Evolutionary conservation across 2,888 invertebrate species (phyloP).

Genomic region (Pammene aurita): DNA sequence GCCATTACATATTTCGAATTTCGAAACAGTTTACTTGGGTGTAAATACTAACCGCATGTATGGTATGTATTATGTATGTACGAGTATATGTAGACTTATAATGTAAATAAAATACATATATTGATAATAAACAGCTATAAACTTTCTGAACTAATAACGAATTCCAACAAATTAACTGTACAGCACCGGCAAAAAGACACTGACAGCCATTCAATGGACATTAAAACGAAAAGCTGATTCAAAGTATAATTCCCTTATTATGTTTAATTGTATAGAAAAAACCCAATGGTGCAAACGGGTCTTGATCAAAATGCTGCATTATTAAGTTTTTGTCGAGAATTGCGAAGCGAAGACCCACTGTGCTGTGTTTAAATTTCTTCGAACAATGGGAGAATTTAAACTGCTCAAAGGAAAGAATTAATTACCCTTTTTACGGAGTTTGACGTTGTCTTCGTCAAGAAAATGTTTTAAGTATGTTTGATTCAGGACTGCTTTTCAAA

Average conservation of each 20-base stretch:
- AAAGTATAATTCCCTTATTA: conserved; percentile 41
- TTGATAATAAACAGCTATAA: no score
- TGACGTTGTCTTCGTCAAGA: conserved; percentile 7
- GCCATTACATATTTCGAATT: no score
- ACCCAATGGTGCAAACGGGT: conserved; percentile 47
- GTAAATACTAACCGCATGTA: no score
- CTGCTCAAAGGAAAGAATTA: conserved; percentile 33
- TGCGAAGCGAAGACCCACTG: conserved; percentile 51
- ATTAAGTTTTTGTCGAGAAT: conserved; percentile 53
- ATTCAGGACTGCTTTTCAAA: conserved; percentile 5
- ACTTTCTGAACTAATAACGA: neutral
- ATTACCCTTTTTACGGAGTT: conserved; percentile 32
- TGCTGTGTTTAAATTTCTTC: conserved; percentile 42
- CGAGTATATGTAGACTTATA: no score
- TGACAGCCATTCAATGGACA: conserved; percentile 27
- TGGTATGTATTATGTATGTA: no score
- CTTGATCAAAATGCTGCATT: conserved; percentile 53
- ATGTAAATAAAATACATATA: no score
- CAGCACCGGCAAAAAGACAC: conserved; percentile 9
- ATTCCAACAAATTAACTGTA: conserved; percentile 15
- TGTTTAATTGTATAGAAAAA: conserved; percentile 44
- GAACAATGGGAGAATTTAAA: conserved; percentile 37
- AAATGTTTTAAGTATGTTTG: conserved; percentile 20
- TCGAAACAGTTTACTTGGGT: no score
- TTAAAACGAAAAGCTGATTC: conserved; percentile 26